These are phyloP conservation scores for Gymnosoma rotundatum DNA, from an alignment of 2,888 invertebrate genomes.

Conservation along the genomic window DNA sequence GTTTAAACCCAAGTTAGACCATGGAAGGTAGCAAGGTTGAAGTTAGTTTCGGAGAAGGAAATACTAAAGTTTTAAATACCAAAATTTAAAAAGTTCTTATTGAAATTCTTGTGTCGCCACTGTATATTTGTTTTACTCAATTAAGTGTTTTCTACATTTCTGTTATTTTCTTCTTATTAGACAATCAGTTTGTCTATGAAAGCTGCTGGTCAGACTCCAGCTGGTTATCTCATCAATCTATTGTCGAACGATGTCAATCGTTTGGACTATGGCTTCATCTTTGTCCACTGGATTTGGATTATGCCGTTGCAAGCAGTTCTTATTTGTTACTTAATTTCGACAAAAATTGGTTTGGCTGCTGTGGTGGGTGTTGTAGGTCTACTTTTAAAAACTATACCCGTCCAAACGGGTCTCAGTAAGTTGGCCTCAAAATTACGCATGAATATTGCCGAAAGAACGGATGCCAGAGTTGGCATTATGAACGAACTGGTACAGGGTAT, in stretches of 20 bases:
- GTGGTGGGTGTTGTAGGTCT: constrained; percentile 91
- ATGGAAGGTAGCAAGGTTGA: too few species aligned
- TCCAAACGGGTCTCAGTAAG: constrained; percentile 85
- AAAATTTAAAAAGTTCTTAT: too few species aligned
- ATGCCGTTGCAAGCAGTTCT: constrained; percentile 86
- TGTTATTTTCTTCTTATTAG: constrained; percentile 80
- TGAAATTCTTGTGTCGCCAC: background rate
- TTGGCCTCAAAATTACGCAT: constrained; percentile 84
- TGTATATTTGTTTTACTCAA: background rate
- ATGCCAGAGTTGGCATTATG: constrained; percentile 95
- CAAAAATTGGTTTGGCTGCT: constrained; percentile 88
- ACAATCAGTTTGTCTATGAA: constrained; percentile 87
- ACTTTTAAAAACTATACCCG: constrained; percentile 90
- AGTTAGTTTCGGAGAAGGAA: too few species aligned
- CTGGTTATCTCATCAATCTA: constrained; percentile 95
- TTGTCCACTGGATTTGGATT: constrained; percentile 94
- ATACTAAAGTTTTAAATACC: too few species aligned
- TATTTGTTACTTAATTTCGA: constrained; percentile 90
- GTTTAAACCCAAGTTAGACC: too few species aligned
- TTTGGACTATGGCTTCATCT: constrained; percentile 92
- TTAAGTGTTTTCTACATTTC: background rate
- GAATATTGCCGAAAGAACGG: constrained; percentile 92
- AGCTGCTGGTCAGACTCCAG: constrained; percentile 88
- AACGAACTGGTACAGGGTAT: constrained; percentile 97
- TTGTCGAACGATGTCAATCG: constrained; percentile 97